phyloP scores from a whole-genome alignment of 2,888 invertebrate species.

The Dryobotodes eremita region DNA sequence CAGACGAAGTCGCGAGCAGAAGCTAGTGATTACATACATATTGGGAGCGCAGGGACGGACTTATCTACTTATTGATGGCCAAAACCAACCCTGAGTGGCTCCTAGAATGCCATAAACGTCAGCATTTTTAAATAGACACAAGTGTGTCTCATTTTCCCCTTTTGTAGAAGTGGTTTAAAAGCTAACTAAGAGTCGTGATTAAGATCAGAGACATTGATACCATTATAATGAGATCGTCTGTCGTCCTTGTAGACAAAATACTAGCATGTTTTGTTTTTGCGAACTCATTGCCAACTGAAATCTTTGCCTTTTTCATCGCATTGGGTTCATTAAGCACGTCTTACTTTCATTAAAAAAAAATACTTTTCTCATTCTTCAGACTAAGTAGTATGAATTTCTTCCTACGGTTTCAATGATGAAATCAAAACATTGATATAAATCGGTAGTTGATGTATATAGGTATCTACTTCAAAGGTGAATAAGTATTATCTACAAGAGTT shows the following conservation, averaged over 20 bases:
- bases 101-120: slow-evolving; percentile 26
- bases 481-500: not conserved
- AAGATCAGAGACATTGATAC: slow-evolving; percentile 65
- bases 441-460: not conserved
- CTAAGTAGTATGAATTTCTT: no score
- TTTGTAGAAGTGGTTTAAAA: slow-evolving; percentile 46
- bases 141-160: slow-evolving; percentile 36
- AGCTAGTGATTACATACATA: not conserved
- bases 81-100: not conserved
- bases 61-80: not conserved
- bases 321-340: not conserved
- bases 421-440: slow-evolving; percentile 3
- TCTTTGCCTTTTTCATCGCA: not conserved
- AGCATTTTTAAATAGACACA: slow-evolving; percentile 34
- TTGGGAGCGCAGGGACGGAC: not conserved
- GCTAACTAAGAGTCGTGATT: slow-evolving; percentile 54
- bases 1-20: not conserved
- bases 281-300: slow-evolving; percentile 30
- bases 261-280: slow-evolving; percentile 54
- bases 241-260: slow-evolving; percentile 61
- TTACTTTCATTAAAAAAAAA: no score
- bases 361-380: not conserved
- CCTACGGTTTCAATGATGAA: not conserved
- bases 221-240: slow-evolving; percentile 64
- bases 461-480: slow-evolving; percentile 7